These are phyloP conservation scores for Hypotaenidia okinawae DNA, from an alignment of 2,797 vertebrate species.

Conservation along the genomic window DNA sequence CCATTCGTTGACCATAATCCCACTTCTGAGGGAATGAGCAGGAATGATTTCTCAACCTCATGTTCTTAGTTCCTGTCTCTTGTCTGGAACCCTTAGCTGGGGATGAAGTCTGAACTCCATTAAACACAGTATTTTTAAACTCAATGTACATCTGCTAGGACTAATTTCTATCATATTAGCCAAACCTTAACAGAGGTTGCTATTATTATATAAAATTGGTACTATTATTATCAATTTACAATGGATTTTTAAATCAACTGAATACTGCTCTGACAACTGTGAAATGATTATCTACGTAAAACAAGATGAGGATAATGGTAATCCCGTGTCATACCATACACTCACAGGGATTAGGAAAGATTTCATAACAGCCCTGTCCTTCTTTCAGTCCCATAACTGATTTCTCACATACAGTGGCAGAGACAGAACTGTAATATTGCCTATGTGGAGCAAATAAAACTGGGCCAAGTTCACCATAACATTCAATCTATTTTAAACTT, in stretches of 20 bases:
- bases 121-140: not conserved
- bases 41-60: not conserved
- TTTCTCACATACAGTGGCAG: not conserved
- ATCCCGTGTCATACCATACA: not conserved
- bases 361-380: not conserved
- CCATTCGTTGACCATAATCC: not conserved
- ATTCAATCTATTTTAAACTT: not conserved
- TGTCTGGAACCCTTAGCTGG: not conserved
- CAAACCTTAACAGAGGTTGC: not conserved
- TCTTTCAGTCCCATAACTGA: not conserved
- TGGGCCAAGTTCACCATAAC: not conserved
- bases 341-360: not conserved
- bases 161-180: not conserved
- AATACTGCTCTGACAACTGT: not conserved
- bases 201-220: too few species aligned
- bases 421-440: not conserved
- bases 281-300: not conserved
- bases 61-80: not conserved
- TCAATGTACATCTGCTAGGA: not conserved
- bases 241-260: not conserved
- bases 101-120: not conserved
- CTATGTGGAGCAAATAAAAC: not conserved
- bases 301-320: not conserved
- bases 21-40: not conserved
- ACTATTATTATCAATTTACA: not conserved